Evolutionary conservation across 2,797 vertebrate genomes (phyloP), one percentile per base, ranked within the genome.

Genomic region (Brachymystax lenok): DNA sequence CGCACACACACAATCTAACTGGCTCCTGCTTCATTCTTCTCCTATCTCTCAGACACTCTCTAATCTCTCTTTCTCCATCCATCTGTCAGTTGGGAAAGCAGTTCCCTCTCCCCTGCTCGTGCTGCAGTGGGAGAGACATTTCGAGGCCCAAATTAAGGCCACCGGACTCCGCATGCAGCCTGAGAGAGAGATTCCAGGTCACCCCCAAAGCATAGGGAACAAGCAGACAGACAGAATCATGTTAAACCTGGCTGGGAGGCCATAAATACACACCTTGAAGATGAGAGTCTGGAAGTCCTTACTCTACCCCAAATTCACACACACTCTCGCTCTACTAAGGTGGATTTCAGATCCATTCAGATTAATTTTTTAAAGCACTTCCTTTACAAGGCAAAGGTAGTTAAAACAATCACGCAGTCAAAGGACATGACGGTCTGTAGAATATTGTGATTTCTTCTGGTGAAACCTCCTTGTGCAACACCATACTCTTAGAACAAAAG

Each of bases 91-190:
- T 66, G 24, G 64, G 75, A 69, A 66, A 76, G 74, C 69, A 71
- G 69, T 13, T 46, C 40, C 40, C 0, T 46, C 67, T 67, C 70
- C 69, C 69, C 28, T 72, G 76, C n/a, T 74, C 30, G 54, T 69
- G 81, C 74, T 78, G 74, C 78, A 74, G 72, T 70, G 59, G 27
- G 71, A 46, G 40, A 84, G 80, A 66, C 70, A 78, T 83, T 78
- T 78, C 74, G 74, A 78, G 77, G 59, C 78, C 78, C 69, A 76
- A 76, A 81, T 82, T 76, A 81, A 84, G 79, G 71, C 67, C 79
- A 81, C 77, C 61, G 17, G 73, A 76, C 68, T 68, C 61, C 10
- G 50, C 71, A 79, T 75, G 59, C 68, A 54, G 35, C 21, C 21
- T 28, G 68, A 71, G 69, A 28, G 12, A 30, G 56, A 72, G 78